A percentile compares a stretch with the other conserved stretches of the same genome.
These are phyloP conservation scores for Holcopasites calliopsidis DNA, from an alignment of 1,140 invertebrate genomes.

Conservation along the genomic window DNA sequence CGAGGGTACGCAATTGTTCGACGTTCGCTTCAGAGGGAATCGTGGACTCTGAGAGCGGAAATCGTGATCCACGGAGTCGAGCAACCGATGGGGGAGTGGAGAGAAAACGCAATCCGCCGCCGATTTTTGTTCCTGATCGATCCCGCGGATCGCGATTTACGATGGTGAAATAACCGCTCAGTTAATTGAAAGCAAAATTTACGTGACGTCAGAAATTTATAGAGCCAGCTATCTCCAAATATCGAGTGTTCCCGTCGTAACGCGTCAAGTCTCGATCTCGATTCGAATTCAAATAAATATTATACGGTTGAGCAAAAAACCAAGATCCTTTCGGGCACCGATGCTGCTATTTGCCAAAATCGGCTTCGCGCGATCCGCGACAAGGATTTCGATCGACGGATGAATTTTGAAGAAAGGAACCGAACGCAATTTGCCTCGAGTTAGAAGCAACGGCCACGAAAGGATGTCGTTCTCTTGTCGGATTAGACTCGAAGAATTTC, in stretches of 20 bases:
- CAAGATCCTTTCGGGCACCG: slow-evolving; percentile 7
- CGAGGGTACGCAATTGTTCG: too few relatives aligned
- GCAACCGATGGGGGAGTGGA: neutral
- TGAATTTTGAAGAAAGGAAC: neutral
- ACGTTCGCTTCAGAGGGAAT: neutral
- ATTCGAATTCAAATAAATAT: slow-evolving; percentile 30
- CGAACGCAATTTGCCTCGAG: neutral
- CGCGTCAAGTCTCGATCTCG: neutral
- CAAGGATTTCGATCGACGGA: neutral
- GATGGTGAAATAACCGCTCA: neutral
- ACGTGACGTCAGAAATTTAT: neutral
- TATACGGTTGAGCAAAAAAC: slow-evolving; percentile 36
- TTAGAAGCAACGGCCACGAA: neutral
- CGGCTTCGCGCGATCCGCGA: too few relatives aligned
- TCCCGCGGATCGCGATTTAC: slow-evolving; percentile 38
- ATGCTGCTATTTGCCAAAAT: neutral
- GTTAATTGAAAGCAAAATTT: neutral
- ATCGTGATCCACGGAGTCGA: slow-evolving; percentile 52
- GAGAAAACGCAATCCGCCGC: neutral
- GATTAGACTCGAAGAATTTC: neutral
- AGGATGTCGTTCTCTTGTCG: slow-evolving; percentile 2
- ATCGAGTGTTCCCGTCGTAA: neutral
- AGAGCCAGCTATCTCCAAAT: neutral
- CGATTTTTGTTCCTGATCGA: slow-evolving; percentile 28
- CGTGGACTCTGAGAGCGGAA: neutral